Conservation (phyloP, 2,113 vertebrate genomes). For the Callocephalon fimbriatum region DNA sequence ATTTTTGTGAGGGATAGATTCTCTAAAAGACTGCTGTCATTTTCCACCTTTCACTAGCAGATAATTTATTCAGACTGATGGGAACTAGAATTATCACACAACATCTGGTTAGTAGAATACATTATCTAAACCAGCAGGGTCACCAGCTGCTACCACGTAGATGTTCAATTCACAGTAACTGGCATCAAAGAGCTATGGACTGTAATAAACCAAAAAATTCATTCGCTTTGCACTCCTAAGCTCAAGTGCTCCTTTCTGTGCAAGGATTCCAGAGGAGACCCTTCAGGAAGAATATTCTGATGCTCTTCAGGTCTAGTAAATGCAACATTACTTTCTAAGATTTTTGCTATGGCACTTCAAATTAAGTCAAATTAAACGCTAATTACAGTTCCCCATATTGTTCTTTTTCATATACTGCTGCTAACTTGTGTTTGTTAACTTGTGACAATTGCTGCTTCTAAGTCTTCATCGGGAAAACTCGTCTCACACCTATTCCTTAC, state of each 20-base stretch:
- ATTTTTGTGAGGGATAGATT: fast-evolving
- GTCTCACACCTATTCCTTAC: background rate
- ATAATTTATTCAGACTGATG: background rate
- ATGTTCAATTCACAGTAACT: background rate
- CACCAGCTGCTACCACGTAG: background rate
- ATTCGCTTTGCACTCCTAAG: background rate
- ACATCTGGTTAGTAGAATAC: background rate
- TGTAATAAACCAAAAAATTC: background rate
- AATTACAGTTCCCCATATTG: background rate
- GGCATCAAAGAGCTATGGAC: background rate
- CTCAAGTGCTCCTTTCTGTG: fast-evolving
- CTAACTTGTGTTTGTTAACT: background rate
- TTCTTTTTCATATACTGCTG: background rate
- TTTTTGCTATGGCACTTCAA: background rate
- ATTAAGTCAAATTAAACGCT: background rate
- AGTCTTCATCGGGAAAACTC: background rate
- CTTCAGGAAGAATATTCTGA: background rate
- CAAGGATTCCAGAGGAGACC: background rate
- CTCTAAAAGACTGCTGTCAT: background rate
- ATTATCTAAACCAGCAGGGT: background rate
- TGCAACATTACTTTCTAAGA: background rate
- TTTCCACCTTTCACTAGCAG: background rate
- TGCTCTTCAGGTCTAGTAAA: background rate
- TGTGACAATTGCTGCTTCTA: background rate
- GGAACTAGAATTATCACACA: background rate